phyloP scores from a whole-genome alignment of 2,797 vertebrate genomes.

The Sylvia borin region DNA sequence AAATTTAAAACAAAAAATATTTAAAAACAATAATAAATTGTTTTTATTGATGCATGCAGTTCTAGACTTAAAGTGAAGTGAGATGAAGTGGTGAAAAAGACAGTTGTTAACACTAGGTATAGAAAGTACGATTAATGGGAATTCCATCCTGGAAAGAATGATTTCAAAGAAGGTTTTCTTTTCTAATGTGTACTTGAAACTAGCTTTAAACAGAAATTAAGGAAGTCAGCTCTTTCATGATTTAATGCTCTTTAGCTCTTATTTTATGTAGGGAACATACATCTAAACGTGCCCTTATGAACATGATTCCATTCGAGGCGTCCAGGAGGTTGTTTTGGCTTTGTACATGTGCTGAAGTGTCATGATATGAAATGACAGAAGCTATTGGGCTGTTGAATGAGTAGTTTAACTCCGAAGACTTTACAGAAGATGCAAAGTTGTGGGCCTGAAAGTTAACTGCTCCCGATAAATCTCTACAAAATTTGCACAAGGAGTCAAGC shows the following conservation, averaged over 20 bases:
- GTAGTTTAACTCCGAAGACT: not conserved
- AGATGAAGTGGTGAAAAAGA: not conserved
- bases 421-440: not conserved
- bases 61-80: not conserved
- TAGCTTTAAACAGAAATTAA: not conserved
- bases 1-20: not conserved
- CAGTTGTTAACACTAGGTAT: not conserved
- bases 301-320: not conserved
- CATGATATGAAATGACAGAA: not conserved
- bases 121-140: not conserved
- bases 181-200: not conserved
- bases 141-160: slow-evolving; percentile 31
- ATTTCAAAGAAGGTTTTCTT: not conserved
- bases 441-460: not conserved
- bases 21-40: not conserved
- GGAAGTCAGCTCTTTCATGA: not conserved
- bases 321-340: not conserved
- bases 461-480: not conserved
- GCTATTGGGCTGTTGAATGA: not conserved
- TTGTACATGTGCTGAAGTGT: not conserved
- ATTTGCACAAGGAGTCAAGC: not conserved
- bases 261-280: not conserved
- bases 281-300: not conserved
- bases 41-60: not conserved
- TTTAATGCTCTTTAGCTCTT: not conserved